A percentile compares a stretch with the other conserved stretches of the same genome.
phyloP scores from a whole-genome alignment of 2,113 vertebrate genomes.

The Callorhinus ursinus region DNA sequence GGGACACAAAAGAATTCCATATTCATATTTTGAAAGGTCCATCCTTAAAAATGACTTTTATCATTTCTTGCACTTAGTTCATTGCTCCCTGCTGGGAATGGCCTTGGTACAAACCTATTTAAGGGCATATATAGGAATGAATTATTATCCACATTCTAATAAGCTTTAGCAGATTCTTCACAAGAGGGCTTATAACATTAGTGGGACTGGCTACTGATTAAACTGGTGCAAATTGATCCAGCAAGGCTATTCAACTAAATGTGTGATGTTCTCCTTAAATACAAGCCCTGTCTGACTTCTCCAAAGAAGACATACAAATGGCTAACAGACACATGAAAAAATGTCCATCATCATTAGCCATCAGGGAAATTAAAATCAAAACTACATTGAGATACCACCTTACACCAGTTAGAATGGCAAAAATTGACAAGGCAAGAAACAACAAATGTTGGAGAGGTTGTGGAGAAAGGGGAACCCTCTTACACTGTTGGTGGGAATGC shows the following conservation, averaged over 20 bases:
- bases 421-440: too few species aligned
- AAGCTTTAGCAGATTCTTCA: conserved; percentile 51
- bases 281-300: conserved; percentile 42
- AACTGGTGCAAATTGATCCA: conserved; percentile 36
- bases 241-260: neutral
- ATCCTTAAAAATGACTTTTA: conserved; percentile 15
- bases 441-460: too few species aligned
- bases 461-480: too few species aligned
- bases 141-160: conserved; percentile 59
- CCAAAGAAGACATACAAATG: too few species aligned
- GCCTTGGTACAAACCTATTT: conserved; percentile 22
- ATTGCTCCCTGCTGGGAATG: neutral
- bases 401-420: too few species aligned
- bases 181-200: conserved; percentile 43
- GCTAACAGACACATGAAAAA: too few species aligned
- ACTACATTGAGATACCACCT: too few species aligned
- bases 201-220: conserved; percentile 57
- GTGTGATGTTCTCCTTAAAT: conserved; percentile 66
- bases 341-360: too few species aligned
- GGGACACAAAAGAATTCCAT: conserved; percentile 33
- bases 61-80: conserved; percentile 44
- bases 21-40: conserved; percentile 53
- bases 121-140: conserved; percentile 60
- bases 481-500: too few species aligned
- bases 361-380: too few species aligned